These are phyloP conservation scores for Eidolon dupreanum DNA, from an alignment of 2,797 vertebrate genomes.

Conservation along the genomic window DNA sequence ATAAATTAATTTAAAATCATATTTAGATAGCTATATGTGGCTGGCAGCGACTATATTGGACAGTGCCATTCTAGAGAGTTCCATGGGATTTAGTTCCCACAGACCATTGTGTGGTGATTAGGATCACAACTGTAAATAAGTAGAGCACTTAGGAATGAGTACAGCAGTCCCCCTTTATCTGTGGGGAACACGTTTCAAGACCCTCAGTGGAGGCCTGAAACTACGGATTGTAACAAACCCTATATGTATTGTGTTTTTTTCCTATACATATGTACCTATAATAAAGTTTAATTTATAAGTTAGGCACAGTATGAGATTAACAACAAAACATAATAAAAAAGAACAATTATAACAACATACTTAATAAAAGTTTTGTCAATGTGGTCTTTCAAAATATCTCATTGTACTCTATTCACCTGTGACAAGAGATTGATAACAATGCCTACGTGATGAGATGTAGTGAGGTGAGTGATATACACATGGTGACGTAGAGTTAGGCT, in stretches of 20 bases:
- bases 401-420: not conserved
- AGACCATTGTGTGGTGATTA: not conserved
- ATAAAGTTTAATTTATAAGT: not conserved
- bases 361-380: not conserved
- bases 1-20: not conserved
- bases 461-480: not conserved
- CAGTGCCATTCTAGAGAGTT: not conserved
- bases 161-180: not conserved
- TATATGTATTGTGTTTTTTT: not conserved
- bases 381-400: not conserved
- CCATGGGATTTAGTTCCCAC: not conserved
- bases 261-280: not conserved
- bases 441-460: not conserved
- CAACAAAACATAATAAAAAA: not conserved
- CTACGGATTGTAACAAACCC: not conserved
- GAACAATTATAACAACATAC: not conserved
- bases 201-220: not conserved
- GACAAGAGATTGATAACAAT: not conserved
- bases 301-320: not conserved
- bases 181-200: not conserved
- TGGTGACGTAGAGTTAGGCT: not conserved
- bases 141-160: no score
- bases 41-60: not conserved
- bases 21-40: not conserved
- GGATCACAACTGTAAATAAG: not conserved